These are phyloP conservation scores for Leptodirus hochenwartii DNA, from an alignment of 2,888 invertebrate species.

Conservation along the genomic window DNA sequence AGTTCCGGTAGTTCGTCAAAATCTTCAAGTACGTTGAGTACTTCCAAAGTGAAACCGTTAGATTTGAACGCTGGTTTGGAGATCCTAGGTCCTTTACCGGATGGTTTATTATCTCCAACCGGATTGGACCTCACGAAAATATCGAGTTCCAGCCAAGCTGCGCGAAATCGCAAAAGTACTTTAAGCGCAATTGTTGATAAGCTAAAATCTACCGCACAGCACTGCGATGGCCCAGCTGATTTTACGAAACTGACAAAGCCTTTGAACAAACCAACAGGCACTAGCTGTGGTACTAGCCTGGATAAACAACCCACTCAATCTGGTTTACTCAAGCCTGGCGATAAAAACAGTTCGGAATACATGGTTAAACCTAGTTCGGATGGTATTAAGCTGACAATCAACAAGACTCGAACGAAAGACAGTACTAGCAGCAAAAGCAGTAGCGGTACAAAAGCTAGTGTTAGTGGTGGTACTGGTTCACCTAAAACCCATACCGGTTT, in stretches of 20 bases:
- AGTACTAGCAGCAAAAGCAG: constrained; percentile 11
- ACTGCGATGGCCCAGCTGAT: constrained; percentile 39
- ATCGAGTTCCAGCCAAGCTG: constrained; percentile 37
- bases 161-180: constrained; percentile 45
- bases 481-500: constrained; percentile 57
- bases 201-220: constrained; percentile 51
- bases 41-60: constrained; percentile 45
- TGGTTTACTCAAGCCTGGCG: constrained; percentile 5
- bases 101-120: constrained; percentile 32
- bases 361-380: constrained; percentile 80
- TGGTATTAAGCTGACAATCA: constrained; percentile 82
- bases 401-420: constrained; percentile 67
- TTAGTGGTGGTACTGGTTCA: constrained; percentile 37
- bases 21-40: constrained; percentile 10
- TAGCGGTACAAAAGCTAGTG: constrained; percentile 9
- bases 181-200: constrained; percentile 80
- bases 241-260: constrained; percentile 27
- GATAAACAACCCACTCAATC: background rate
- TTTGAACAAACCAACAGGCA: constrained; percentile 11
- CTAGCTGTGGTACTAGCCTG: background rate
- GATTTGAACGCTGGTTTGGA: constrained; percentile 29
- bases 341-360: constrained; percentile 42
- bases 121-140: constrained; percentile 38
- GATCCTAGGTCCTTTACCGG: constrained; percentile 14
- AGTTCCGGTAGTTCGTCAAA: constrained; percentile 44